Conservation (phyloP, 92 coral and sea anemone genomes). For the Phenganax stokvisi region DNA sequence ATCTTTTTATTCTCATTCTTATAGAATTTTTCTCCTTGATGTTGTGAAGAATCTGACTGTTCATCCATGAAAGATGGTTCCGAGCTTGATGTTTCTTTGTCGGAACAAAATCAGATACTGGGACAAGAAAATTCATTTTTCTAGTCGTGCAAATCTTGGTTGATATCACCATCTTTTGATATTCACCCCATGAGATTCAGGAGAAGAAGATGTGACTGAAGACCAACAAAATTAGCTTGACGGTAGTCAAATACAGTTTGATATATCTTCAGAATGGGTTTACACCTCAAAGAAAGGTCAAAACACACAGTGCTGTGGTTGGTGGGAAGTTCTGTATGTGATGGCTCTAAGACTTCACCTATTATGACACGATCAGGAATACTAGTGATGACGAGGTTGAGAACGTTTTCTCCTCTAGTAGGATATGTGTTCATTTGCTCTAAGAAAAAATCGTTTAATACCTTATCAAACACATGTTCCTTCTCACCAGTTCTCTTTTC, state of each 20-base stretch:
- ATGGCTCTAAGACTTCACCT: neutral
- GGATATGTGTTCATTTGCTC: neutral
- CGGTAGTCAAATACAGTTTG: conserved; percentile 8
- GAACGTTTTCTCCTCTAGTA: conserved; percentile 11
- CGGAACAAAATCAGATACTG: neutral
- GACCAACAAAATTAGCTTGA: neutral
- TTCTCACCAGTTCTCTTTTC: neutral
- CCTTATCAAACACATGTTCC: neutral
- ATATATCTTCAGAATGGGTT: neutral
- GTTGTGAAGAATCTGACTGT: conserved; percentile 4
- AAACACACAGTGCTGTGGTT: neutral
- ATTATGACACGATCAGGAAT: neutral
- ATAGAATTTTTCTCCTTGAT: conserved; percentile 14
- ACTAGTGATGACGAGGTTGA: conserved; percentile 7
- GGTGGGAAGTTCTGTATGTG: neutral
- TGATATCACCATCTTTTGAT: conserved; percentile 1
- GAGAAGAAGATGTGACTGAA: neutral
- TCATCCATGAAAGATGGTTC: conserved; percentile 5
- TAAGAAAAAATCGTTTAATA: conserved; percentile 8
- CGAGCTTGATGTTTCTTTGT: conserved; percentile 1
- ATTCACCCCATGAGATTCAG: neutral
- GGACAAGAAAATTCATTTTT: neutral
- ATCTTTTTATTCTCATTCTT: conserved; percentile 8
- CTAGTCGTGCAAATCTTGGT: neutral
- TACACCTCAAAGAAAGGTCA: neutral